These are phyloP conservation scores for Diabrotica balteata DNA, from an alignment of 2,888 invertebrate genomes.

Conservation along the genomic window DNA sequence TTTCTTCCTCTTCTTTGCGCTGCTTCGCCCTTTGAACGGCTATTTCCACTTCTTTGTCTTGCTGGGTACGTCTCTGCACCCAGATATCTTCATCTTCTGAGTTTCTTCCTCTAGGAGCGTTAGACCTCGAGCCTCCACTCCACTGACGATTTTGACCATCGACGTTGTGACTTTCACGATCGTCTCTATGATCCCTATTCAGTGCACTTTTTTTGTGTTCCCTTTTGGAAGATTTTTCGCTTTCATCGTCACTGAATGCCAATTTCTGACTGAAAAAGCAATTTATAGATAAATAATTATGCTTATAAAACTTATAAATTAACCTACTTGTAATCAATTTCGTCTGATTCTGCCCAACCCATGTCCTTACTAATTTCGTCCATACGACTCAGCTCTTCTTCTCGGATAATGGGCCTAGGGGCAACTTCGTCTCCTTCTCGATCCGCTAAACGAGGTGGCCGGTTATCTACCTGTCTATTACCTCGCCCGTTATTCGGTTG, in stretches of 20 bases:
- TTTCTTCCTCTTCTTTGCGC: slow-evolving; percentile 88
- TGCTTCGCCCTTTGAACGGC: slow-evolving; percentile 85
- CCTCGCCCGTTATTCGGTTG: slow-evolving; percentile 56
- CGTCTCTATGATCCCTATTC: slow-evolving; percentile 37
- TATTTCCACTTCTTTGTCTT: slow-evolving; percentile 73
- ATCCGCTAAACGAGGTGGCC: slow-evolving; percentile 58
- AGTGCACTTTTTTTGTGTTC: slow-evolving; percentile 34
- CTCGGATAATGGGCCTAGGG: slow-evolving; percentile 88
- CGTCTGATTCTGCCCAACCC: slow-evolving; percentile 92
- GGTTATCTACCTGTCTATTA: slow-evolving; percentile 39
- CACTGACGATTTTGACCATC: slow-evolving; percentile 36
- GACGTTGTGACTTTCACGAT: slow-evolving; percentile 34
- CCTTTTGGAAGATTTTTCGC: slow-evolving; percentile 48
- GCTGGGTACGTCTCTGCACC: slow-evolving; percentile 43
- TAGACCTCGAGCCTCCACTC: slow-evolving; percentile 43
- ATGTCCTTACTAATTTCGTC: slow-evolving; percentile 89
- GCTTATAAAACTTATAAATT: no score
- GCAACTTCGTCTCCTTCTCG: slow-evolving; percentile 62
- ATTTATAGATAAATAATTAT: neutral
- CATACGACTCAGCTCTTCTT: slow-evolving; percentile 90
- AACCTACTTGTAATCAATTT: slow-evolving; percentile 87
- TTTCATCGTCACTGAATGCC: slow-evolving; percentile 93
- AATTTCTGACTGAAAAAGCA: slow-evolving; percentile 76
- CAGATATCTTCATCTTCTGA: slow-evolving; percentile 43
- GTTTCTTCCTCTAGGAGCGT: slow-evolving; percentile 57